Conservation (phyloP, 2,797 vertebrate species). For the Alauda arvensis region DNA sequence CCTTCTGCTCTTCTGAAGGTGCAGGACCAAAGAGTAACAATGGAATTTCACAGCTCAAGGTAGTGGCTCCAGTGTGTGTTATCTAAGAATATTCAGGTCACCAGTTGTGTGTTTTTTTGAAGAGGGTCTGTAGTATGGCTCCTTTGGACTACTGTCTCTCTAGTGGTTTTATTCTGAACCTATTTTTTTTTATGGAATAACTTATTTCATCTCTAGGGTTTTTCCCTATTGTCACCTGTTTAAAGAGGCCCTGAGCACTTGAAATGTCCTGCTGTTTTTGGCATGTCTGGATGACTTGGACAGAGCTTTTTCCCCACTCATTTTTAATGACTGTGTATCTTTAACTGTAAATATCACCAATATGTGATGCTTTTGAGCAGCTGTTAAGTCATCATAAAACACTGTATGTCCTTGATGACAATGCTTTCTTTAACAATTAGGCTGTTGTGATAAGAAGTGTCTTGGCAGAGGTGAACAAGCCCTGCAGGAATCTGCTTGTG, state of each 20-base stretch:
- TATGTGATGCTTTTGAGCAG: neutral
- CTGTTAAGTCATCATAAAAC: neutral
- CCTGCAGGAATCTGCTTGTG: neutral
- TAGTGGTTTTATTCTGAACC: neutral
- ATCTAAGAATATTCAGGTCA: neutral
- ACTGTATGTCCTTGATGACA: neutral
- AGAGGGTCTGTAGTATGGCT: neutral
- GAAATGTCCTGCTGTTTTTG: neutral
- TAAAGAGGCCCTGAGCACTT: neutral
- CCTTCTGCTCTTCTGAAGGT: neutral
- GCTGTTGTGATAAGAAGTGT: neutral
- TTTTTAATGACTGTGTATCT: neutral
- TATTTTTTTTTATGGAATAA: neutral
- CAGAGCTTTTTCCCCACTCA: neutral
- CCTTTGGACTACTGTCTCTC: neutral
- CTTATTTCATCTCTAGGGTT: neutral
- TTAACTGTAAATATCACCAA: neutral
- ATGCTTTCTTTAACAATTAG: neutral
- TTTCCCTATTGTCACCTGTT: neutral
- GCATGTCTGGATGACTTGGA: neutral
- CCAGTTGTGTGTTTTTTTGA: neutral
- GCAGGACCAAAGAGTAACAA: neutral
- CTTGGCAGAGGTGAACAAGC: neutral
- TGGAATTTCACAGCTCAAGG: neutral
- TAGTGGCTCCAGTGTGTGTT: neutral